These are phyloP conservation scores for Diaphora mendica DNA, from an alignment of 2,888 invertebrate species.

Conservation along the genomic window DNA sequence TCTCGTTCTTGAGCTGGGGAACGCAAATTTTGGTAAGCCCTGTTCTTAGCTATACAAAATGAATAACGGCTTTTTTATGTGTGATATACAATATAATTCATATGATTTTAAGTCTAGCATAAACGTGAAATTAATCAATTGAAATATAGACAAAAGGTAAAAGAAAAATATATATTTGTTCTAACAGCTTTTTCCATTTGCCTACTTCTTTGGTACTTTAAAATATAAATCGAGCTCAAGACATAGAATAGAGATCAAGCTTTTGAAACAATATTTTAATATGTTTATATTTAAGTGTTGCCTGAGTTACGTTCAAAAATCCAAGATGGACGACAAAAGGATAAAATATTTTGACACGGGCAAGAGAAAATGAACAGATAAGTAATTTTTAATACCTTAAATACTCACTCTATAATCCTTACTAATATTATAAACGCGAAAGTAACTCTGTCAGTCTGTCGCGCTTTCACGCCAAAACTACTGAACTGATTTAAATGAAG, in stretches of 20 bases:
- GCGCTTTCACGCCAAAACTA: no score
- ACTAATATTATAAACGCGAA: no score
- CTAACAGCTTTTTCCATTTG: neutral
- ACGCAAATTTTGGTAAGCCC: slow-evolving; percentile 47
- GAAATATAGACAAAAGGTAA: neutral
- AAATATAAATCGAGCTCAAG: no score
- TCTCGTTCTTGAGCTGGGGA: slow-evolving; percentile 59
- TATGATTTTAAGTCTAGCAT: neutral
- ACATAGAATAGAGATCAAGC: no score
- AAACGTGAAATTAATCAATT: neutral
- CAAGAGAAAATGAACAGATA: neutral
- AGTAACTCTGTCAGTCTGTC: no score
- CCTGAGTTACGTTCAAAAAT: neutral
- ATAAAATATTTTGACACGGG: neutral
- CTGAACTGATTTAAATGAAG: no score
- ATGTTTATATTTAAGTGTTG: neutral
- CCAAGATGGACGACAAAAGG: neutral
- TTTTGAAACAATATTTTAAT: neutral
- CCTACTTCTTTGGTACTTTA: no score
- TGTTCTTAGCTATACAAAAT: slow-evolving; percentile 33
- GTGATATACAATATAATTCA: neutral
- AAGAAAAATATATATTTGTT: neutral
- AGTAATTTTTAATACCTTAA: neutral
- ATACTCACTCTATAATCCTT: no score
- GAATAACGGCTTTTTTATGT: slow-evolving; percentile 15